A percentile compares a stretch with the other conserved stretches of the same genome.
Evolutionary conservation across 2,888 invertebrate genomes (phyloP).

Genomic region (Mayetiola destructor): DNA sequence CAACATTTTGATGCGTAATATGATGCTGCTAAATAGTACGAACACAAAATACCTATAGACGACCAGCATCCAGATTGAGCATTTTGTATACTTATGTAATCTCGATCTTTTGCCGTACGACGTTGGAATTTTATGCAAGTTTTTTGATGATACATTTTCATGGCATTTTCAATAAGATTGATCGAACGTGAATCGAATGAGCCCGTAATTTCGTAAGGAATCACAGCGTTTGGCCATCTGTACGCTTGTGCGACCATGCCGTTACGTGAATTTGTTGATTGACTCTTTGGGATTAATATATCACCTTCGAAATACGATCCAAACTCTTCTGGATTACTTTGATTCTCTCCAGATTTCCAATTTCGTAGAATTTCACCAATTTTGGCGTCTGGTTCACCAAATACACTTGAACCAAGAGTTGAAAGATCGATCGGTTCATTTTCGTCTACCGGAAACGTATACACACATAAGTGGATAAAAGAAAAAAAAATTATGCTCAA

Average conservation of each 20-base stretch:
- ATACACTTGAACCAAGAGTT: background rate
- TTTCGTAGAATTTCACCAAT: slow-evolving; percentile 10
- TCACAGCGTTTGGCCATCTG: slow-evolving; percentile 48
- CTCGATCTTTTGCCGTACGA: slow-evolving; percentile 37
- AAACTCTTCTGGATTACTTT: slow-evolving; percentile 54
- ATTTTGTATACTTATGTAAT: slow-evolving; percentile 49
- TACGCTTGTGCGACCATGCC: slow-evolving; percentile 40
- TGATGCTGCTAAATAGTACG: no score
- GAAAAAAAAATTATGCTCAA: no score
- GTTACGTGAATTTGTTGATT: slow-evolving; percentile 32
- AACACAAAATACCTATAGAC: slow-evolving; percentile 54
- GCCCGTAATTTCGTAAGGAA: slow-evolving; percentile 51
- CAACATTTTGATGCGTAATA: no score
- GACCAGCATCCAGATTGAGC: slow-evolving; percentile 59
- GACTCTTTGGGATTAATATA: slow-evolving; percentile 42
- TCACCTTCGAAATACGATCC: slow-evolving; percentile 58
- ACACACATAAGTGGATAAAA: no score
- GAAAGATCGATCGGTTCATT: slow-evolving; percentile 7
- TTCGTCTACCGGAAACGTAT: no score
- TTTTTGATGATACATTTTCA: slow-evolving; percentile 51
- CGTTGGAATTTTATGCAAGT: slow-evolving; percentile 55
- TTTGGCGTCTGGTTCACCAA: background rate
- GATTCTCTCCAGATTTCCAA: slow-evolving; percentile 24
- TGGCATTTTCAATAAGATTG: slow-evolving; percentile 45
- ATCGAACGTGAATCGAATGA: slow-evolving; percentile 32